Percentiles rank a stretch among this genome's conserved stretches.
These are phyloP conservation scores for crab-eating macaque (Macaca fascicularis) DNA, from an alignment of 2,113 vertebrate species.

Conservation along the genomic window DNA sequence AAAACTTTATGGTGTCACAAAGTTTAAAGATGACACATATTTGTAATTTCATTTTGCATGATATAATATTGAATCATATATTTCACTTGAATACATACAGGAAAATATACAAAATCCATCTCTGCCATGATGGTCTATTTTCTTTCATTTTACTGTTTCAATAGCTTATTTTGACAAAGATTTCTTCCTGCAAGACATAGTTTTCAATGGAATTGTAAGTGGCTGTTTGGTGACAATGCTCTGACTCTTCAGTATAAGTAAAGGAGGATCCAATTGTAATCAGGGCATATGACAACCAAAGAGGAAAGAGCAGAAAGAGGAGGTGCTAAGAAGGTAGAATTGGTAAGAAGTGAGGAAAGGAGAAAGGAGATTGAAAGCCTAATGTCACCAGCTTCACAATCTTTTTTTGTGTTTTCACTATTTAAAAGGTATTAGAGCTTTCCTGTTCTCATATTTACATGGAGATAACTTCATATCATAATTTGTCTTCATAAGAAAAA, in stretches of 20 bases:
- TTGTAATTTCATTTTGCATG: background rate
- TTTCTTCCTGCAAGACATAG: background rate
- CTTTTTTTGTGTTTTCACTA: background rate
- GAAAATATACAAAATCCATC: background rate
- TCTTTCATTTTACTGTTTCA: background rate
- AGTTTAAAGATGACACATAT: background rate
- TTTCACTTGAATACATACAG: background rate
- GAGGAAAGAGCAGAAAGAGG: accelerated
- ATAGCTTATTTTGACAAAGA: background rate
- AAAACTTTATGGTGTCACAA: background rate
- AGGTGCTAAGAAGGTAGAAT: background rate
- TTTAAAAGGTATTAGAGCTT: background rate
- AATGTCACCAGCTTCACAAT: background rate
- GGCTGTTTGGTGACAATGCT: background rate
- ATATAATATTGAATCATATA: background rate
- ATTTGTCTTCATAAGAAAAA: background rate
- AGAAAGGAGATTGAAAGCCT: accelerated
- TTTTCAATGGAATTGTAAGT: background rate
- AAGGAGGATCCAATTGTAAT: background rate
- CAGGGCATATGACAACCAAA: accelerated
- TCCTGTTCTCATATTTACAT: background rate
- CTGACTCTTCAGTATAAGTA: background rate
- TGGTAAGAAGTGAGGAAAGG: too few species aligned
- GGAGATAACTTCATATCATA: background rate
- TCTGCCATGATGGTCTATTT: background rate